phyloP scores from a whole-genome alignment of 1,140 invertebrate genomes.

The Pemphigus obesinymphae region DNA sequence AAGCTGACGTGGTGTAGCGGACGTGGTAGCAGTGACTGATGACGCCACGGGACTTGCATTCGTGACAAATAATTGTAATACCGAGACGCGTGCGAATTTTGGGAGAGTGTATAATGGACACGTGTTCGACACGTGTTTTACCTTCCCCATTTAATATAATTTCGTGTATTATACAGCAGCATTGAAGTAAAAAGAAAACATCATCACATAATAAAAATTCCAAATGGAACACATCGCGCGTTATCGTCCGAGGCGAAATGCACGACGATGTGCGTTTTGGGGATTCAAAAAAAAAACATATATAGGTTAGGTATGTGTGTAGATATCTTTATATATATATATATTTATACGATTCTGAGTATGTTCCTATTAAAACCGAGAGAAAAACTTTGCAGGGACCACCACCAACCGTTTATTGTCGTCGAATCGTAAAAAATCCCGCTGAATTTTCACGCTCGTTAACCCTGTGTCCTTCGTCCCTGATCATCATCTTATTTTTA shows the following conservation, averaged over 20 bases:
- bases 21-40: neutral
- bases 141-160: neutral
- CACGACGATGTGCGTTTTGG: conserved; percentile 20
- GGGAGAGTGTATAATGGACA: neutral
- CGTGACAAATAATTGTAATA: neutral
- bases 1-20: too few relatives aligned
- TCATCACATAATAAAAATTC: neutral
- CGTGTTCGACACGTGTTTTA: neutral
- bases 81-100: neutral
- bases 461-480: neutral
- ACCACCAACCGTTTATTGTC: conserved; percentile 17
- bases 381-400: neutral
- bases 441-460: conserved; percentile 36
- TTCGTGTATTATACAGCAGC: neutral
- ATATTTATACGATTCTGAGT: neutral
- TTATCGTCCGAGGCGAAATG: neutral
- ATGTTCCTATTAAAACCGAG: conserved; percentile 15
- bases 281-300: conserved; percentile 2
- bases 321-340: neutral
- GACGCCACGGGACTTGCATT: neutral
- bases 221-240: conserved; percentile 10
- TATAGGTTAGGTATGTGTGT: neutral
- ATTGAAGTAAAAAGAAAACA: neutral
- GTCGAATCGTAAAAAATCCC: conserved; percentile 28
- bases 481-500: neutral